A percentile compares a stretch with the other conserved stretches of the same genome.
Evolutionary conservation across 2,888 invertebrate species (phyloP).

Genomic region (Hartigia nigra): DNA sequence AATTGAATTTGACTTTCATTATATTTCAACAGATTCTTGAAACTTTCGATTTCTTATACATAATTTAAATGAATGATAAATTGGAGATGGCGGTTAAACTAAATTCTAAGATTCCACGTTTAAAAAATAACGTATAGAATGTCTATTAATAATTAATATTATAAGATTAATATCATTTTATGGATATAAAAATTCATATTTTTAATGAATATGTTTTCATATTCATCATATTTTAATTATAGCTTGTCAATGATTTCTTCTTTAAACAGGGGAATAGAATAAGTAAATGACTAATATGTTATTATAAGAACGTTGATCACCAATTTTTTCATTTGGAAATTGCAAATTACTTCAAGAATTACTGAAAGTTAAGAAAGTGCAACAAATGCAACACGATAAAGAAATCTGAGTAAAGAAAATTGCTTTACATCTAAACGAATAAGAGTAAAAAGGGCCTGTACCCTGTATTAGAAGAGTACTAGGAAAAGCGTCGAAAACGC

Average conservation of each 20-base stretch:
- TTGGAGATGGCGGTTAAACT: neutral
- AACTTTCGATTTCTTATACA: neutral
- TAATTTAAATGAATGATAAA: neutral
- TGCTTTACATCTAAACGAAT: neutral
- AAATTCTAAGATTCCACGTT: neutral
- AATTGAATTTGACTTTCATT: neutral
- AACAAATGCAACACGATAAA: neutral
- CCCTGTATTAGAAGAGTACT: neutral
- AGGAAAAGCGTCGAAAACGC: slow-evolving; percentile 27
- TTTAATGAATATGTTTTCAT: neutral
- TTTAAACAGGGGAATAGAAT: neutral
- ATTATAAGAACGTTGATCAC: neutral
- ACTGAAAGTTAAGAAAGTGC: neutral
- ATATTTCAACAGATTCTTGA: neutral
- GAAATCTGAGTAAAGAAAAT: neutral
- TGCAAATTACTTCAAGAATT: neutral
- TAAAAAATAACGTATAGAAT: neutral
- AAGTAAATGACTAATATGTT: neutral
- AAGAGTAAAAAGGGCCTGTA: neutral
- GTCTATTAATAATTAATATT: neutral
- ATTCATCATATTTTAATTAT: neutral
- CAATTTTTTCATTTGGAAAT: neutral
- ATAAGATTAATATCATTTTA: neutral
- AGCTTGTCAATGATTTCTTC: neutral
- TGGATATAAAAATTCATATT: neutral